Base-by-base conservation (phyloP, 2,888 invertebrate genomes). In the Ephialtes manifestator region DNA sequence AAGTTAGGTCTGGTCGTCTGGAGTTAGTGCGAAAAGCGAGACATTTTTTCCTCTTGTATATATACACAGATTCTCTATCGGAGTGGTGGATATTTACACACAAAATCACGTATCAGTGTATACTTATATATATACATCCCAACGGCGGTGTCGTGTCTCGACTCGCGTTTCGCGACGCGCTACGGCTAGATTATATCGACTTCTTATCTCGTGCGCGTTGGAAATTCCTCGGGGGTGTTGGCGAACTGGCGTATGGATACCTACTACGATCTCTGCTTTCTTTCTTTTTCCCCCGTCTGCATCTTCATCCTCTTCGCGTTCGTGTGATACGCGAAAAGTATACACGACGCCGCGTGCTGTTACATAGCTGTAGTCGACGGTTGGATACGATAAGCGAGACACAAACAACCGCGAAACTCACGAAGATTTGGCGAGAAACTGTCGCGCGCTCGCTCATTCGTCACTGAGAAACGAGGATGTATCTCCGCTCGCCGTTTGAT, bases 391-490 rank as follows among this genome's bases (percentile, higher is more conserved):
- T 84, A 86, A 87, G 83, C 60, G 70, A 78, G 84, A 83, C 75
- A 68, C 84, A 86, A 86, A 83, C 80, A 87, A 83, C 79, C 81
- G 70, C 81, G 78, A 78, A 63, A 81, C 74, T 58, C 65, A 24
- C 28, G 53, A 51, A 11, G 67, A 79, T 81, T 75, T 58, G 35
- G 51, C 48, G 58, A 31, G 68, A 46, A 68, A 81, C 65, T 24
- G 71, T 76, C 76, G 71, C 39, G 28, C 74, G 11, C 65, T 20
- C 24, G 55, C 31, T 35, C 67, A 46, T 24, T 24, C 48, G 63
- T 68, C 55, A 60, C 60, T n/a, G 20, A 39, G 51, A 20, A 74
- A 79, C 55, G 78, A 70, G 78, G 35, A 79, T 55, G 65, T 63
- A 18, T 15, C 51, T 3, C 53, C 65, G 60, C 65, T 68, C n/a